Base-by-base conservation (phyloP, 1,140 invertebrate genomes). In the Spodoptera frugiperda region DNA sequence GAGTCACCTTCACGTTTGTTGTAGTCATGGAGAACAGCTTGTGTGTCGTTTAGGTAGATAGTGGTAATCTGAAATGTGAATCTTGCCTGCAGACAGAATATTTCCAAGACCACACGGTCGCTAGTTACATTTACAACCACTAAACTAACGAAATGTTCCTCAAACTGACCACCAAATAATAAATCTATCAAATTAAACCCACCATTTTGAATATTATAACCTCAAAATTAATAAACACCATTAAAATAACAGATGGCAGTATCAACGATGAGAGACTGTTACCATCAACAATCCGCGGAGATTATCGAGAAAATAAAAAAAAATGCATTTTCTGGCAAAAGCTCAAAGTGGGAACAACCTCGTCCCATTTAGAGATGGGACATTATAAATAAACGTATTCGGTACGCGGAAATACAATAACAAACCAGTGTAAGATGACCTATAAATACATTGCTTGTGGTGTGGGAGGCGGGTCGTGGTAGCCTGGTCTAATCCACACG, bases 271-370 rank as follows among this genome's bases (percentile, higher is more conserved):
- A 63, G 33, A 19, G 33, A 67, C 63, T 25, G 25, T 49, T 49
- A 67, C n/a, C 19, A 67, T 49, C 63, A 48, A 67, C 19, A 49
- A 67, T 30, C 54, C 17, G 48, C 17, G 21, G 12, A 4, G 33
- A 67, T 67, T 67, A 67, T 67, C 19, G 19, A 12, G 9, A 54
- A 21, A 59, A 59, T 33, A 30, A 46, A 72, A 46, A 72, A 49
- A 59, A 73, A 46, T 61, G 71, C 54, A 71, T 21, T 68, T 54
- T 61, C 46, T 73, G 71, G 71, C 71, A 73, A n/a, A 39, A 8
- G 14, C 21, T 73, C 71, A 73, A 73, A 49, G 46, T 21, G 21
- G 8, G 15, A 14, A 8, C 44, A 61, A 48, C 71, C 55, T 73
- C 71, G 55, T 25, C 21, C 55, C 44, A 61, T 73, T 73, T 73